A percentile compares a stretch with the other conserved stretches of the same genome.
Evolutionary conservation across 2,113 vertebrate species (phyloP).

Genomic region (Eleginops maclovinus): DNA sequence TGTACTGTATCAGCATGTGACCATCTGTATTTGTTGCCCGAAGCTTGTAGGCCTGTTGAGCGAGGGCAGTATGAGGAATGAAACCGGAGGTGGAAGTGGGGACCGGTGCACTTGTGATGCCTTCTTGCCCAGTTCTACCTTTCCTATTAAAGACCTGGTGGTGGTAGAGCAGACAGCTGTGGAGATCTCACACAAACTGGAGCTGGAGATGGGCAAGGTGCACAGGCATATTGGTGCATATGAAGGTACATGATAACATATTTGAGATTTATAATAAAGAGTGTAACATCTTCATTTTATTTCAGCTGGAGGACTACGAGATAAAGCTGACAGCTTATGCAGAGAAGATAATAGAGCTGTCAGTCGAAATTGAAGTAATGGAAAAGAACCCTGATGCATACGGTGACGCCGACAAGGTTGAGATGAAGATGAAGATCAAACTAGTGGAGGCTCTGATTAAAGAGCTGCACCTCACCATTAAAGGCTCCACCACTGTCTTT

Average conservation of each 20-base stretch:
- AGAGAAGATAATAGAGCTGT: slow-evolving; percentile 84
- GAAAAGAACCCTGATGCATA: slow-evolving; percentile 77
- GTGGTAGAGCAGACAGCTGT: slow-evolving; percentile 56
- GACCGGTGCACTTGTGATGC: slow-evolving; percentile 75
- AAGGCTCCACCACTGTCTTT: slow-evolving; percentile 62
- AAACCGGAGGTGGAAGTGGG: slow-evolving; percentile 46
- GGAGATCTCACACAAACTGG: slow-evolving; percentile 68
- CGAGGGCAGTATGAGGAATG: slow-evolving; percentile 43
- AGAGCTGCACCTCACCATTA: slow-evolving; percentile 78
- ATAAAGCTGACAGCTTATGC: slow-evolving; percentile 81
- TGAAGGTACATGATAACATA: background rate
- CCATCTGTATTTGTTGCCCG: background rate
- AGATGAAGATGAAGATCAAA: slow-evolving; percentile 79
- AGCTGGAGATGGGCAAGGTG: slow-evolving; percentile 79
- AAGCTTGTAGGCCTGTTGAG: slow-evolving; percentile 53
- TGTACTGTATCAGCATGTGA: background rate
- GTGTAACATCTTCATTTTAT: background rate
- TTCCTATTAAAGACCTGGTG: slow-evolving; percentile 68
- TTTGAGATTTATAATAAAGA: background rate
- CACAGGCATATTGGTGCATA: background rate
- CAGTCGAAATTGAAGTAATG: slow-evolving; percentile 81
- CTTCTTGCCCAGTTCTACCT: slow-evolving; percentile 72
- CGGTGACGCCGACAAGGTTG: slow-evolving; percentile 67
- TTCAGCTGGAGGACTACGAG: slow-evolving; percentile 86
- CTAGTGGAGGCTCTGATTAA: slow-evolving; percentile 79